Conservation (phyloP, 2,888 invertebrate species). For the Yponomeuta malinellus region DNA sequence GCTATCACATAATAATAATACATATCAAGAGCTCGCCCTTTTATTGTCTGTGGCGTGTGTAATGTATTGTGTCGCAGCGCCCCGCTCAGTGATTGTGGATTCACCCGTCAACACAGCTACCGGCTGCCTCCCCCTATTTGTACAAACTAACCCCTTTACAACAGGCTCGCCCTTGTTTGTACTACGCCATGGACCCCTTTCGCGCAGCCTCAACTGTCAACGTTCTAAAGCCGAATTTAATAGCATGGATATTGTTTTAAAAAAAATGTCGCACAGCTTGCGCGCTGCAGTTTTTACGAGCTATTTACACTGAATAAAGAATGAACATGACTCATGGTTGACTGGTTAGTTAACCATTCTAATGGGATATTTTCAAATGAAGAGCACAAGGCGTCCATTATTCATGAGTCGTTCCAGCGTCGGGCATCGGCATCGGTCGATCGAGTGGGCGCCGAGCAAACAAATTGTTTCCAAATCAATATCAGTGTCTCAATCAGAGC, state of each 20-base stretch:
- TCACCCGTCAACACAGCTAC: constrained; percentile 15
- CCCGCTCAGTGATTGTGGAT: constrained; percentile 15
- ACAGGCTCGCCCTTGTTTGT: constrained; percentile 62
- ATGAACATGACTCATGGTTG: constrained; percentile 69
- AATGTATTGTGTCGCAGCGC: constrained; percentile 13
- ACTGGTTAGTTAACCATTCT: constrained; percentile 54
- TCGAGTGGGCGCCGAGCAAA: constrained; percentile 31
- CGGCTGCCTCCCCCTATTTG: constrained; percentile 53
- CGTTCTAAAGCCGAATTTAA: constrained; percentile 64
- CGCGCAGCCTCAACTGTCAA: constrained; percentile 42
- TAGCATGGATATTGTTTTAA: constrained; percentile 31
- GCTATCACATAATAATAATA: constrained; percentile 7
- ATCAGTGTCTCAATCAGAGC: constrained; percentile 73
- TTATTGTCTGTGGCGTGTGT: constrained; percentile 11
- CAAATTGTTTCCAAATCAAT: constrained; percentile 69
- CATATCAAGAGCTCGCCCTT: constrained; percentile 12
- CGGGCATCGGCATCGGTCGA: constrained; percentile 39
- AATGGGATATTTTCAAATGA: constrained; percentile 40
- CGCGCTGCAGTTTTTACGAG: constrained; percentile 65
- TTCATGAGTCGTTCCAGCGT: constrained; percentile 62
- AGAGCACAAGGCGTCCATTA: constrained; percentile 55
- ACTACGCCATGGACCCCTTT: constrained; percentile 36
- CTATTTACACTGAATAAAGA: constrained; percentile 68
- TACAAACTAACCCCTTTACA: constrained; percentile 30
- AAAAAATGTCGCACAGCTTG: constrained; percentile 52